Evolutionary conservation across 2,888 invertebrate genomes (phyloP), one percentile per base, ranked within the genome.

Genomic region (Cyrtodaria siliqua): DNA sequence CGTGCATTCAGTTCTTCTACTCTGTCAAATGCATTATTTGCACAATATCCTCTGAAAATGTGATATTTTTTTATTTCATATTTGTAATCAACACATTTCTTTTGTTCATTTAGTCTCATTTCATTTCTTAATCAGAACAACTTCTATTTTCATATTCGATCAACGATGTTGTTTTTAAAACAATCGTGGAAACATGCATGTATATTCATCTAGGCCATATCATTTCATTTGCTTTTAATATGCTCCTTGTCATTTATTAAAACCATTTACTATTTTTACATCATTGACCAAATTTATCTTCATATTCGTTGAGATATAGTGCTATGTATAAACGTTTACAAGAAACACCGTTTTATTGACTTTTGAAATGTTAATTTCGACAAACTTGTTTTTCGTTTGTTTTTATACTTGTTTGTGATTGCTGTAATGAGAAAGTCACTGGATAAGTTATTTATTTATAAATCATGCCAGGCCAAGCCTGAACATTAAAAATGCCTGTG

Each of bases 401-500:
- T 38, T 52, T 26, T 66, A 55, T 66, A 27, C 27, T 12, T n/a
- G 40, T 55, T 55, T 69, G 61, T 69, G 69, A 61, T 69, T 61
- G 55, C 24, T 52, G 44, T n/a, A 23, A 53, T 16, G 12, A n/a
- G n/a, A n/a, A 49, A 4, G 55, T 61, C 44, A 63, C 64, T 49
- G 33, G 18, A 69, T 49, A 61, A 63, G 24, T 62, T 74, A 68
- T 69, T 75, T 75, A 75, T 75, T 75, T 75, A 75, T 75, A 64
- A 64, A 69, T 69, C 69, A 69, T 60, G n/a, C 57, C 49, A 40
- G 75, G 75, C 69, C 69, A 55, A 75, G 69, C 69, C 75, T 60
- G 38, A 38, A 57, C 63, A 64, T 75, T 60, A 60, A 18, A 47
- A 47, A 52, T 62, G 50, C 67, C 56, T 44, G 53, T 44, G 50